phyloP scores from a whole-genome alignment of 2,113 vertebrate genomes.

The Etheostoma cragini region DNA sequence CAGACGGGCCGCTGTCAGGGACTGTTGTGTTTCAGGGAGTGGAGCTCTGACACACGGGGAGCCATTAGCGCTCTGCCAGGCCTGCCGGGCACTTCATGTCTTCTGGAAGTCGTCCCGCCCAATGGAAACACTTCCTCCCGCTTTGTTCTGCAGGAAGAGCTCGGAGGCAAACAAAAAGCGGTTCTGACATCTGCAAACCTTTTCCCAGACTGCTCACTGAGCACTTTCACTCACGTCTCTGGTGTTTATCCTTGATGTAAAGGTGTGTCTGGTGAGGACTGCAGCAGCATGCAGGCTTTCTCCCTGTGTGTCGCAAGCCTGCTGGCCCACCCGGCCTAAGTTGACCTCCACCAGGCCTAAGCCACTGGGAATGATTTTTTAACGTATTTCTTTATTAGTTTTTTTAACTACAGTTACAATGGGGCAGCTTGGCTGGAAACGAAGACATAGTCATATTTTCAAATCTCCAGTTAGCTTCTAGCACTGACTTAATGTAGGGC shows the following conservation, averaged over 20 bases:
- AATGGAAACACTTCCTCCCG: constrained; percentile 44
- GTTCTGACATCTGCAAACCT: constrained; percentile 7
- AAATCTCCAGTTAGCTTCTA: no score
- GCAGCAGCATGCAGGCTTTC: no score
- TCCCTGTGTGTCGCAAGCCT: no score
- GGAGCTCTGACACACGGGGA: constrained; percentile 28
- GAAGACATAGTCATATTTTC: no score
- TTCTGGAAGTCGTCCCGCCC: constrained; percentile 57
- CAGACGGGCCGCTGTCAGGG: not conserved
- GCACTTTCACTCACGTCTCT: not conserved
- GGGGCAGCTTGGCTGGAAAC: no score
- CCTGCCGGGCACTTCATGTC: constrained; percentile 25
- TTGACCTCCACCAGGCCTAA: no score
- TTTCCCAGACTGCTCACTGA: not conserved
- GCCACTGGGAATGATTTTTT: no score
- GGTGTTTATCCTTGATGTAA: not conserved
- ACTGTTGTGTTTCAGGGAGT: constrained; percentile 46
- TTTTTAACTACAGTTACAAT: no score
- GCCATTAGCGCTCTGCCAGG: constrained; percentile 35
- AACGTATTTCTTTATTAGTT: no score
- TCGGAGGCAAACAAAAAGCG: constrained; percentile 1
- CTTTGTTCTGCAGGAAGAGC: constrained; percentile 61
- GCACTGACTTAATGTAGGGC: no score
- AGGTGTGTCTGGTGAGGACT: not conserved
- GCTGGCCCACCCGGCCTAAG: no score